phyloP scores from a whole-genome alignment of 2,888 invertebrate species.

The Drosophila setosimentum region DNA sequence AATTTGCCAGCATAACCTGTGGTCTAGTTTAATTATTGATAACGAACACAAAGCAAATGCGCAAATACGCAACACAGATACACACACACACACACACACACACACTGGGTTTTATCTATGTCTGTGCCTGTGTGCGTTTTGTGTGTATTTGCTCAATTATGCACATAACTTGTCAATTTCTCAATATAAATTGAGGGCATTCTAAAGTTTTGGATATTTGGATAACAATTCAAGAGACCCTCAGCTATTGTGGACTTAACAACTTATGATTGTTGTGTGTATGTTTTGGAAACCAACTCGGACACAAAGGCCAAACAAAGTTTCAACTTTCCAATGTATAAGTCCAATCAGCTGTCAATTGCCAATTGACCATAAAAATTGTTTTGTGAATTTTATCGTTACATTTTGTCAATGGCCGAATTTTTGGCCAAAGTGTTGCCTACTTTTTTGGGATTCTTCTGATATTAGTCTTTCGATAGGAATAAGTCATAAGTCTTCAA shows the following conservation, averaged over 20 bases:
- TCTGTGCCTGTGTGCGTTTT: neutral
- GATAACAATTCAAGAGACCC: conserved; percentile 30
- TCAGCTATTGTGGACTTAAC: conserved; percentile 10
- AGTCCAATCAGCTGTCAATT: conserved; percentile 16
- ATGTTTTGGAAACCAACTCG: conserved; percentile 4
- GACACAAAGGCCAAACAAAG: neutral
- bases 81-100: neutral
- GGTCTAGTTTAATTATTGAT: conserved; percentile 66
- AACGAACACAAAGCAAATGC: conserved; percentile 36
- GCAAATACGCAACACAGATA: conserved; percentile 3
- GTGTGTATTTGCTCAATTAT: conserved; percentile 34
- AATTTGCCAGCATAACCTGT: conserved; percentile 49
- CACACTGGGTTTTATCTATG: neutral
- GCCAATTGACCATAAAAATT: neutral
- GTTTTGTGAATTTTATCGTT: neutral
- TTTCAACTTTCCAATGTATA: conserved; percentile 17
- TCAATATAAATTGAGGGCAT: conserved; percentile 38
- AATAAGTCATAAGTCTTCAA: neutral
- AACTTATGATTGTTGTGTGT: neutral
- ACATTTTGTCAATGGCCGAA: neutral
- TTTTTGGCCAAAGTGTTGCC: neutral
- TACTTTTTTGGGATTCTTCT: neutral
- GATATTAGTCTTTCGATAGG: neutral
- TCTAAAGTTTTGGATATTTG: conserved; percentile 37
- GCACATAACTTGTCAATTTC: conserved; percentile 28